A percentile compares a stretch with the other conserved stretches of the same genome.
These are phyloP conservation scores for Macaria liturata DNA, from an alignment of 2,888 invertebrate species.

Conservation along the genomic window DNA sequence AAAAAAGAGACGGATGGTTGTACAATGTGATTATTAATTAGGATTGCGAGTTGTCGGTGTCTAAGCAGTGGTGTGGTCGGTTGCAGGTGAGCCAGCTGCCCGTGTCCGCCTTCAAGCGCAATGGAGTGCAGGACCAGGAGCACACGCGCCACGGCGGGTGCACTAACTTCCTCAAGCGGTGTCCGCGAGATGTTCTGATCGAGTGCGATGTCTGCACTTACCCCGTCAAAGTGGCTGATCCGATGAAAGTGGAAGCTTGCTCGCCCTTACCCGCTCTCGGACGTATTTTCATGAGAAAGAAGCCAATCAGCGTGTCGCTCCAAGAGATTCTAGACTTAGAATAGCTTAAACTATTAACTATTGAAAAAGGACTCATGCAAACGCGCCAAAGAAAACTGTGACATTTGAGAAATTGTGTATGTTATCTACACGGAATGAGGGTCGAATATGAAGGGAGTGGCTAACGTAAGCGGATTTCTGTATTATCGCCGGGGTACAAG, in stretches of 20 bases:
- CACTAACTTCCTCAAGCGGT: conserved; percentile 64
- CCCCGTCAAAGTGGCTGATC: conserved; percentile 55
- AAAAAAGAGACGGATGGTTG: too few species aligned
- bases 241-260: conserved; percentile 60
- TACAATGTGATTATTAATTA: conserved; percentile 12
- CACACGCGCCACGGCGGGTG: conserved; percentile 66
- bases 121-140: conserved; percentile 77
- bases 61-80: conserved; percentile 59
- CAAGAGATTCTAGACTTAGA: conserved; percentile 62
- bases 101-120: conserved; percentile 73
- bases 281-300: conserved; percentile 50
- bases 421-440: conserved; percentile 33
- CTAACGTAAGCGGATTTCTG: conserved; percentile 47
- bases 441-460: conserved; percentile 35
- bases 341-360: conserved; percentile 20
- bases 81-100: conserved; percentile 74
- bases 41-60: conserved; percentile 16
- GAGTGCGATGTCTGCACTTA: conserved; percentile 55
- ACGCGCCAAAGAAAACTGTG: conserved; percentile 16
- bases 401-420: conserved; percentile 32
- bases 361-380: conserved; percentile 1
- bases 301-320: conserved; percentile 62
- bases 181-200: conserved; percentile 63
- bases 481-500: conserved; percentile 36
- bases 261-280: conserved; percentile 38